A percentile compares a stretch with the other conserved stretches of the same genome.
Conservation (phyloP, 2,888 invertebrate species). For the Melanchra persicariae region DNA sequence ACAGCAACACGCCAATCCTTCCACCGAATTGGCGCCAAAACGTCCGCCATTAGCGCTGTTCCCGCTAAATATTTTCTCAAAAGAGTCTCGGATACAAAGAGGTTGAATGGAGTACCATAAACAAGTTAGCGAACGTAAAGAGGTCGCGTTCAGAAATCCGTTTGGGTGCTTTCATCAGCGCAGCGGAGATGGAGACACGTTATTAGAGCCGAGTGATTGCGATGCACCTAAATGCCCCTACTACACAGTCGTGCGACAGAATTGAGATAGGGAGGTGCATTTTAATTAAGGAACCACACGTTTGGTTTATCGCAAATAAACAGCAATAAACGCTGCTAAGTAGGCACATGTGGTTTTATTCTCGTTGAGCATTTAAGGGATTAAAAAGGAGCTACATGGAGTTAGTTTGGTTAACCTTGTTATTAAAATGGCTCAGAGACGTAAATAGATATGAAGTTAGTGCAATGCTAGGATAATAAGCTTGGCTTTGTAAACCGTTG, state of each 20-base stretch:
- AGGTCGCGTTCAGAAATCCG: constrained; percentile 65
- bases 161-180: constrained; percentile 68
- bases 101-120: constrained; percentile 63
- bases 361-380: no score
- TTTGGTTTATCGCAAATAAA: constrained; percentile 6
- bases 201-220: constrained; percentile 65
- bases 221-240: constrained; percentile 54
- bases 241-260: constrained; percentile 3
- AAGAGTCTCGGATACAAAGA: constrained; percentile 62
- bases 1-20: constrained; percentile 62
- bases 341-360: background rate
- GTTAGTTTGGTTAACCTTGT: no score
- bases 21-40: constrained; percentile 64
- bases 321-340: background rate
- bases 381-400: background rate
- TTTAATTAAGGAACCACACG: constrained; percentile 15
- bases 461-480: no score
- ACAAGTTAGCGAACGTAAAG: constrained; percentile 66
- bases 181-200: constrained; percentile 69
- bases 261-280: background rate
- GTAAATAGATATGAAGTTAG: no score
- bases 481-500: no score
- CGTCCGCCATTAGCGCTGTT: constrained; percentile 57
- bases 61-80: constrained; percentile 62
- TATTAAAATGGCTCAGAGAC: no score